Evolutionary conservation across 2,113 vertebrate genomes (phyloP), one percentile per base, ranked within the genome.

Genomic region (Bufo bufo): DNA sequence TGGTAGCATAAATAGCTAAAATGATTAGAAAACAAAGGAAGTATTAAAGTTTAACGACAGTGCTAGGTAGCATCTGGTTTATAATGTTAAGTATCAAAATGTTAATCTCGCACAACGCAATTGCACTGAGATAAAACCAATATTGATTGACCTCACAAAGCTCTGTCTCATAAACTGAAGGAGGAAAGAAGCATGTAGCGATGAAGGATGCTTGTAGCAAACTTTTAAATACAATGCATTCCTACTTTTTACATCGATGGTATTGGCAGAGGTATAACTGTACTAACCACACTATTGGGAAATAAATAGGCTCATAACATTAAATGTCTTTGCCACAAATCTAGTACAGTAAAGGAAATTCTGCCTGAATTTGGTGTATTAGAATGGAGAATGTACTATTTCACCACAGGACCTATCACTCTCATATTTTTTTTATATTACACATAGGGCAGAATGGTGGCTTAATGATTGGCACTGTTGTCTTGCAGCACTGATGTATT

Each of bases 91-190:
- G 71, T 78, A 86, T 78, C 75, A 86, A 78, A 86, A 66, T 75
- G 59, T 78, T 86, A 86, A 86, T 86, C 85, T 86, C 58, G 52
- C 54, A 78, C 58, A 86, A 78, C 75, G 79, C 72, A 63, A 86
- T 65, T 79, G 85, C 75, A 66, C 84, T 77, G 84, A 75, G 84
- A 85, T 61, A 78, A 77, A 86, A 61, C 75, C 75, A 86, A 52
- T 83, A 83, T 83, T 83, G 81, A 83, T 69, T 83, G 81, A 83
- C 81, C 81, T 83, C 61, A 66, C 61, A 83, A 83, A 83, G 61
- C 61, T 69, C 61, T 69, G 61, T 83, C 81, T 83, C 61, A 83
- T 83, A 83, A 83, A 83, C 61, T 52, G 59, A 83, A 83, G 61
- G 81, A 66, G 61, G 81, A 66, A 6, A 83, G 80, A 65, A 49